Base-by-base conservation (phyloP, 2,888 invertebrate species). In the Limnephilus auricula region DNA sequence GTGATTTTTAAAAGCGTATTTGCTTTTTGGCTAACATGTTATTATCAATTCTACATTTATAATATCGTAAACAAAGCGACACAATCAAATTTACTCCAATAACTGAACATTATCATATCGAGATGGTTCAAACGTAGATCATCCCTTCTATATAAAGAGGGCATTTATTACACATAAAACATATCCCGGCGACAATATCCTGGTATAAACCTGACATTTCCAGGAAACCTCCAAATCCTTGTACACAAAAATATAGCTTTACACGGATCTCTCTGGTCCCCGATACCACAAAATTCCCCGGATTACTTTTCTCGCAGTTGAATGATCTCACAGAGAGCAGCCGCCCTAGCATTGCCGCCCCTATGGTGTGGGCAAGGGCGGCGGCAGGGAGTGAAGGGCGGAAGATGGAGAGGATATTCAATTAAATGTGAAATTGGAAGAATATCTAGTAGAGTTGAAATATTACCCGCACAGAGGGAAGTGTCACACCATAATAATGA, bases 281-380 rank as follows among this genome's bases (percentile, higher is more conserved):
- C 18, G 18, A 82, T 18, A 82, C 80, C 80, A 82, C 80, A 32
- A 82, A 65, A 82, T 32, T 82, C 80, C 80, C 18, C 31, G 15
- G 80, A 82, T 82, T 32, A 82, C 80, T 82, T 82, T 82, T 82
- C 80, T 65, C 65, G 32, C 32, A 82, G 80, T 32, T 32, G 80
- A 82, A 34, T 31, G 80, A 82, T 82, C 32, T 82, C 80, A 31
- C 32, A 32, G 80, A 15, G 32, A 30, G 80, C 80, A 18, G 31
- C 31, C 65, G 65, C 65, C 50, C 45, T 15, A 45, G 15, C 45
- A 13, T 13, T 15, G 80, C 80, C 18, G 18, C 15, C 80, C 80
- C 9, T 82, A n/a, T 25, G 65, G 65, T 65, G 65, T 18, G 25
- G 50, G 25, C 13, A 25, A 25, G 15, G 50, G 18, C 25, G 65